A percentile compares a stretch with the other conserved stretches of the same genome.
phyloP scores from a whole-genome alignment of 2,888 invertebrate species.

The Andrena haemorrhoa region DNA sequence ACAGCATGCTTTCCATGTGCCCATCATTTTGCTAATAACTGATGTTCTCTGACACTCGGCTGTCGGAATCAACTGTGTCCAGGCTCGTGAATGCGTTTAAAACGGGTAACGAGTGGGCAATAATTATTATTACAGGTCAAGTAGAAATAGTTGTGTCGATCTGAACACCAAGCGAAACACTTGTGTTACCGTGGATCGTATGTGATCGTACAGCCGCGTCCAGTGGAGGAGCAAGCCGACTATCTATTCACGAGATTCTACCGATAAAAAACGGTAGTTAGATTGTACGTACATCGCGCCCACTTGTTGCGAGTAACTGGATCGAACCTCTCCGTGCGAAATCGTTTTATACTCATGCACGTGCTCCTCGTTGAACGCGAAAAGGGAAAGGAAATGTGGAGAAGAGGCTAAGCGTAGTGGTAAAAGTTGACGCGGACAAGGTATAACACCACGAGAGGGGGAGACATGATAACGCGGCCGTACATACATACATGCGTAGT shows the following conservation, averaged over 20 bases:
- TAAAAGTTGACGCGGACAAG: conserved; percentile 49
- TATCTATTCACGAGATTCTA: conserved; percentile 12
- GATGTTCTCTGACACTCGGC: neutral
- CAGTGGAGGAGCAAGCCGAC: neutral
- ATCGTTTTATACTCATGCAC: conserved; percentile 78
- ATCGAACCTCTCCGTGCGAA: conserved; percentile 72
- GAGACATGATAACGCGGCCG: conserved; percentile 50
- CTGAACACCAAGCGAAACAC: neutral
- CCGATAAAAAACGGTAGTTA: neutral
- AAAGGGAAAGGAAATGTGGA: conserved; percentile 61
- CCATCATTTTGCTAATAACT: conserved; percentile 61
- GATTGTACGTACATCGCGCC: conserved; percentile 21
- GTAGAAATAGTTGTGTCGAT: neutral
- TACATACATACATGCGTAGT: neutral
- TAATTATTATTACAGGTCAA: neutral
- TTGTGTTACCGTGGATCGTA: neutral
- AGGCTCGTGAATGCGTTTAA: too few species aligned
- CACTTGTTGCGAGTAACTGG: conserved; percentile 76
- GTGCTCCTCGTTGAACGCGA: conserved; percentile 51
- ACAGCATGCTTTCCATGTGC: conserved; percentile 75
- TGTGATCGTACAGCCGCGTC: neutral
- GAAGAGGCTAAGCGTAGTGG: conserved; percentile 42
- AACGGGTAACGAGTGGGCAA: neutral
- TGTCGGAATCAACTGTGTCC: neutral
- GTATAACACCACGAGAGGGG: conserved; percentile 1